A percentile compares a stretch with the other conserved stretches of the same genome.
Conservation (phyloP, 2,113 vertebrate species). For the Microtus ochrogaster region DNA sequence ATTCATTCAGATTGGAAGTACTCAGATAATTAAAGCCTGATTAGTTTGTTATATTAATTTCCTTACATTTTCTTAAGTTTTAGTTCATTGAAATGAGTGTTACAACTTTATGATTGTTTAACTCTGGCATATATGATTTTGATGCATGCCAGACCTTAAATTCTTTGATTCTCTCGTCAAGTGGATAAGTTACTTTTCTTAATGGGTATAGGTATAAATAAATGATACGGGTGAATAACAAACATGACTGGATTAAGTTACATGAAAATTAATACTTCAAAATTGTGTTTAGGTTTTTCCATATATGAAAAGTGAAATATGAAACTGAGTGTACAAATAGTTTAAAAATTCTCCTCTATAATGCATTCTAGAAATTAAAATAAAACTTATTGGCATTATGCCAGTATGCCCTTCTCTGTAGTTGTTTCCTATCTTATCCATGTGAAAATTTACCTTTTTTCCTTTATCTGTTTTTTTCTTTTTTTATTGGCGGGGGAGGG, state of each 20-base stretch:
- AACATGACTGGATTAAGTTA: conserved; percentile 22
- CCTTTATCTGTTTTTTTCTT: too few relatives aligned
- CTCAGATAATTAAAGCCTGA: conserved; percentile 61
- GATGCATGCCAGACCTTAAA: conserved; percentile 7
- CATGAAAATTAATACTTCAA: conserved; percentile 55
- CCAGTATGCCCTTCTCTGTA: not conserved
- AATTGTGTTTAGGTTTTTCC: not conserved
- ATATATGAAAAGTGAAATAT: conserved; percentile 29
- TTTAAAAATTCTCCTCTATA: conserved; percentile 39
- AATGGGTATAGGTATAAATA: not conserved
- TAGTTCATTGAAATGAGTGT: conserved; percentile 39
- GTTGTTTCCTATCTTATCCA: not conserved
- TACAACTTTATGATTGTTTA: conserved; percentile 1
- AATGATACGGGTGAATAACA: conserved; percentile 24
- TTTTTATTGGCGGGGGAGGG: too few relatives aligned
- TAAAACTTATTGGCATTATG: conserved; percentile 21
- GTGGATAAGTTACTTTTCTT: conserved; percentile 48
- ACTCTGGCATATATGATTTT: conserved; percentile 37
- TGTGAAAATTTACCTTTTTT: conserved; percentile 29
- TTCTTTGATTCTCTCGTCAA: conserved; percentile 27
- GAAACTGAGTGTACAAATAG: not conserved
- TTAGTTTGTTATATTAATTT: conserved; percentile 18
- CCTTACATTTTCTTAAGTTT: conserved; percentile 45
- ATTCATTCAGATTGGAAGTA: conserved; percentile 7
- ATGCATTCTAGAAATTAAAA: conserved; percentile 32